Conservation (phyloP, 2,888 invertebrate species). For the Spatulosminthurus flaviceps region DNA sequence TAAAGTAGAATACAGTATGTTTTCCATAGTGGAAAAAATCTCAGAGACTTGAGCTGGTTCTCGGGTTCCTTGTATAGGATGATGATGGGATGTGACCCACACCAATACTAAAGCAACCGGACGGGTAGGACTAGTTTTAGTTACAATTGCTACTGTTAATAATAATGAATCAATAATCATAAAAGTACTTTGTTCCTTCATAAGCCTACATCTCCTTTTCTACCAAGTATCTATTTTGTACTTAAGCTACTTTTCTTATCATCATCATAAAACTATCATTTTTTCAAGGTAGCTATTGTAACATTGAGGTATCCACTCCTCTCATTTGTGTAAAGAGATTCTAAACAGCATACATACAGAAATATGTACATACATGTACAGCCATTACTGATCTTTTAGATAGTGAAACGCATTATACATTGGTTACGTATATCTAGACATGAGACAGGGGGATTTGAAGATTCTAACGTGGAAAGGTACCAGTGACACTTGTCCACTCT, state of each 20-base stretch:
- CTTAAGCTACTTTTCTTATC: conserved; percentile 18
- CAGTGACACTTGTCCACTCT: neutral
- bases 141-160: conserved; percentile 37
- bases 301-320: neutral
- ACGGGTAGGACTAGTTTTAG: conserved; percentile 44
- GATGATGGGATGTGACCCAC: conserved; percentile 19
- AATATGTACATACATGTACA: neutral
- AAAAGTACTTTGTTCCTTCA: conserved; percentile 14
- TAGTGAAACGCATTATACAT: neutral
- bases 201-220: neutral
- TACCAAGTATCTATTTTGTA: conserved; percentile 8
- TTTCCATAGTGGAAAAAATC: too few relatives aligned
- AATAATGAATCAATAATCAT: conserved; percentile 18
- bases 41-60: neutral
- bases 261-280: conserved; percentile 10
- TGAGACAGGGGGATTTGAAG: neutral
- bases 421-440: too few relatives aligned
- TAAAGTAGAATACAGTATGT: too few relatives aligned
- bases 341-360: neutral
- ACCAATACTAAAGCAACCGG: conserved; percentile 16
- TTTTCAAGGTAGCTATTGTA: conserved; percentile 7
- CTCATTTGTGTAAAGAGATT: neutral
- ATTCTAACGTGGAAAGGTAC: neutral
- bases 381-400: neutral
- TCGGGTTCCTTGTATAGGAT: neutral